Evolutionary conservation across 2,888 invertebrate genomes (phyloP).

Genomic region (Drosophila rubida): DNA sequence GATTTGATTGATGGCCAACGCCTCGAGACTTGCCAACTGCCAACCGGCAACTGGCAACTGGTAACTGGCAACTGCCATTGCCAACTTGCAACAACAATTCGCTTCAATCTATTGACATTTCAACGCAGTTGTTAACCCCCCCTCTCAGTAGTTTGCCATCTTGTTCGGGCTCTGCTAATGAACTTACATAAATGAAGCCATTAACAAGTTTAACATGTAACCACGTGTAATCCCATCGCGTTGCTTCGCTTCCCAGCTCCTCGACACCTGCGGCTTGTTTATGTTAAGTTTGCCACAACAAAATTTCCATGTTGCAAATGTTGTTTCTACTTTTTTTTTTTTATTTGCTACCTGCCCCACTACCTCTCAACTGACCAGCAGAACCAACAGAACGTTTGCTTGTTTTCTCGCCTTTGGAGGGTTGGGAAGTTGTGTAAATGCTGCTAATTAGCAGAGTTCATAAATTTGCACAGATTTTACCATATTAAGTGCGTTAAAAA

Average conservation of each 20-base stretch:
- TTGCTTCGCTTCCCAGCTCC: no score
- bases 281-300: conserved; percentile 22
- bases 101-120: conserved; percentile 23
- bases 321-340: conserved; percentile 19
- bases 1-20: conserved; percentile 75
- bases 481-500: conserved; percentile 15
- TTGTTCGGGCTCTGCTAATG: conserved; percentile 43
- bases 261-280: not conserved
- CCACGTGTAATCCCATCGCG: conserved; percentile 15
- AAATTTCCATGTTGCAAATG: conserved; percentile 46
- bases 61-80: conserved; percentile 1
- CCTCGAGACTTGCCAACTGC: conserved; percentile 48
- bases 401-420: not conserved
- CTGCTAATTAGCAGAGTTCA: conserved; percentile 70
- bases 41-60: conserved; percentile 3
- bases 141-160: not conserved
- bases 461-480: conserved; percentile 51
- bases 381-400: conserved; percentile 13
- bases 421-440: conserved; percentile 19
- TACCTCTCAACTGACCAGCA: conserved; percentile 16
- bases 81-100: conserved; percentile 4
- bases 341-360: not conserved
- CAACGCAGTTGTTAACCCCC: conserved; percentile 13
- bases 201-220: conserved; percentile 63
- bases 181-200: conserved; percentile 66